Evolutionary conservation across 2,888 invertebrate genomes (phyloP), one percentile per base, ranked within the genome.

Genomic region (Schizotus pectinicornis): DNA sequence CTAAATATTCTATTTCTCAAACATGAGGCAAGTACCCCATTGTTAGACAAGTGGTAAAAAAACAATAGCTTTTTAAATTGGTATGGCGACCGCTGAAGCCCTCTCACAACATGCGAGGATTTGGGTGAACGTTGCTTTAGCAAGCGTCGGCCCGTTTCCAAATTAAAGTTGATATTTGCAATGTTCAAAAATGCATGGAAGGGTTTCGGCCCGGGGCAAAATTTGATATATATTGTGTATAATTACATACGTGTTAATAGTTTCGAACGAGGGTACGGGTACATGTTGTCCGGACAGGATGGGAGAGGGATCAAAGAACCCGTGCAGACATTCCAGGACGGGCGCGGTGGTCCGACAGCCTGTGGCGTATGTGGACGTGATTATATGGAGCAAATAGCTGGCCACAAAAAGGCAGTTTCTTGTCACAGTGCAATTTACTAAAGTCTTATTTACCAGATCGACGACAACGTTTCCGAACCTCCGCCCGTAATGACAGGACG

Each of bases 191-290:
- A 56, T 56, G 56, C 51, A 56, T 51, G 30, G 45, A 50, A 46
- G 51, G 37, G 56, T 34, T 35, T 39, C 45, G 7, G 35, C 46
- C 54, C 39, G 62, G 61, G 62, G 65, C 62, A 7, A 47, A 47
- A 47, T 47, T 51, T 32, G 56, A 50, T 56, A 51, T 56, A 71
- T 72, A 68, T 72, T 71, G 69, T 69, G 68, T 68, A 72, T 75
- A 75, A 75, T 75, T 74, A 73, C 72, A 73, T 72, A 72, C 67
- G 73, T 74, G 75, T 74, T 75, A 74, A 74, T 75, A 72, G 74
- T 68, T 71, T 22, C 5, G 22, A 53, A 60, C 69, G 66, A 72
- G 73, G 74, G 71, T 73, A 73, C 60, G 73, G 74, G 71, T 73
- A 73, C 60, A 62, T 65, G 67, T 59, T 64, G 67, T 64, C 67